Conservation (phyloP, 1,140 invertebrate species). For the Leguminivora glycinivorella region DNA sequence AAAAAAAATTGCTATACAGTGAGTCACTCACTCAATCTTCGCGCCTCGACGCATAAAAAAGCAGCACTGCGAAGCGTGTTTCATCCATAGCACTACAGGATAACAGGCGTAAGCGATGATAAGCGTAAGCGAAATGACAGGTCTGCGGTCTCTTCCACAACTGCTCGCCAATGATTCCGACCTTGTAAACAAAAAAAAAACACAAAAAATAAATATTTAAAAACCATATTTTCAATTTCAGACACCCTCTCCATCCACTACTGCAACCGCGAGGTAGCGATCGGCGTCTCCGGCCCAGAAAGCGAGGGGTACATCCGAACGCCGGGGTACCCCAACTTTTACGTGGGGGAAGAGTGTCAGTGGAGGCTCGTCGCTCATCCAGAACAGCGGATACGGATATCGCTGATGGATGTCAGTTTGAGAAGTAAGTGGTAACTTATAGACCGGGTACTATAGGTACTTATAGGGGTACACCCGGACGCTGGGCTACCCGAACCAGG, state of each 20-base stretch:
- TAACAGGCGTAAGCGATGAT: too few relatives aligned
- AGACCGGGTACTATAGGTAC: not conserved
- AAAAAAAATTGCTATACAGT: too few relatives aligned
- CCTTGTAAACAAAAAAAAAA: too few relatives aligned
- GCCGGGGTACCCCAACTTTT: constrained; percentile 83
- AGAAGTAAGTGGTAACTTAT: constrained; percentile 69
- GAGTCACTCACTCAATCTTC: too few relatives aligned
- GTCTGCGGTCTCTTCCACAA: too few relatives aligned
- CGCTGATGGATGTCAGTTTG: constrained; percentile 81
- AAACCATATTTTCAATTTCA: constrained; percentile 44
- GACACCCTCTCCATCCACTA: constrained; percentile 74
- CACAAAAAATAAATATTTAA: too few relatives aligned
- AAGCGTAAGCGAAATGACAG: too few relatives aligned
- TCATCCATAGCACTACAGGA: too few relatives aligned
- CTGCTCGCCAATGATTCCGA: too few relatives aligned
- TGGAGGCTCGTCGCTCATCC: constrained; percentile 78
- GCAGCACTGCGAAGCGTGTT: too few relatives aligned
- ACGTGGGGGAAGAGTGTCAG: constrained; percentile 79
- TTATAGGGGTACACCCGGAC: not conserved
- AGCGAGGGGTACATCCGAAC: constrained; percentile 81
- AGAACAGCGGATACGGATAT: constrained; percentile 78
- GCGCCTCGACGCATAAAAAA: too few relatives aligned
- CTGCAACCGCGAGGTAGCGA: constrained; percentile 78
- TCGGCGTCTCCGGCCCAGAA: constrained; percentile 53
- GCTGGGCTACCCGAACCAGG: not conserved